phyloP scores from a whole-genome alignment of 1,140 invertebrate species.

The Drosophila athabasca region DNA sequence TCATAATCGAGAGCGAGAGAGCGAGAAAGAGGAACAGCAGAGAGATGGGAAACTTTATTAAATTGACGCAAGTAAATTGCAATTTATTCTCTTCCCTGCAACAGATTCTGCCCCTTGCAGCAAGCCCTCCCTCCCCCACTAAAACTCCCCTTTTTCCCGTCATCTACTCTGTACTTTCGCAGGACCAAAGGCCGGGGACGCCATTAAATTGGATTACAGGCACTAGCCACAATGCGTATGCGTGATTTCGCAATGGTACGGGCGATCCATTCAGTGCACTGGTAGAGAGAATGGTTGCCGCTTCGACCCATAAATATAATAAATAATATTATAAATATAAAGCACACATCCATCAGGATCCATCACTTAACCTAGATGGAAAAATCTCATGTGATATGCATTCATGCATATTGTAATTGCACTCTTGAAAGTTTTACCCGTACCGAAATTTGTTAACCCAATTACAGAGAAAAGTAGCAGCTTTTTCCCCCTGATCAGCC shows the following conservation, averaged over 20 bases:
- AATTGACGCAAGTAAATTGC: slow-evolving; percentile 77
- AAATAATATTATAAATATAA: too few relatives aligned
- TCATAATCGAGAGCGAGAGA: neutral
- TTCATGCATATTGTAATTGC: too few relatives aligned
- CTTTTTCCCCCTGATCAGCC: too few relatives aligned
- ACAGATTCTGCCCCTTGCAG: neutral
- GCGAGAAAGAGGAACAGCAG: neutral
- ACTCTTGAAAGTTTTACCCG: too few relatives aligned
- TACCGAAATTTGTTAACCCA: too few relatives aligned
- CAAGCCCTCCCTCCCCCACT: neutral
- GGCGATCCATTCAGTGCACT: neutral
- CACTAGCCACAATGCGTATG: slow-evolving; percentile 60
- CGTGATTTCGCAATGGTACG: slow-evolving; percentile 46
- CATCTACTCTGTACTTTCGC: neutral
- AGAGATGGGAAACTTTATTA: slow-evolving; percentile 65
- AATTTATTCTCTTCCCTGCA: slow-evolving; percentile 63
- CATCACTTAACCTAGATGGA: too few relatives aligned
- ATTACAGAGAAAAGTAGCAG: too few relatives aligned
- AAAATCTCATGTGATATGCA: too few relatives aligned
- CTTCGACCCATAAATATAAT: too few relatives aligned
- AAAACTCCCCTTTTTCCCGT: neutral
- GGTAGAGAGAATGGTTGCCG: too few relatives aligned
- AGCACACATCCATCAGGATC: too few relatives aligned
- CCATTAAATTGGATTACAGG: slow-evolving; percentile 39
- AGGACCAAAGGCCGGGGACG: slow-evolving; percentile 3